Evolutionary conservation across 2,888 invertebrate genomes (phyloP).

Genomic region (Drymonia ruficornis): DNA sequence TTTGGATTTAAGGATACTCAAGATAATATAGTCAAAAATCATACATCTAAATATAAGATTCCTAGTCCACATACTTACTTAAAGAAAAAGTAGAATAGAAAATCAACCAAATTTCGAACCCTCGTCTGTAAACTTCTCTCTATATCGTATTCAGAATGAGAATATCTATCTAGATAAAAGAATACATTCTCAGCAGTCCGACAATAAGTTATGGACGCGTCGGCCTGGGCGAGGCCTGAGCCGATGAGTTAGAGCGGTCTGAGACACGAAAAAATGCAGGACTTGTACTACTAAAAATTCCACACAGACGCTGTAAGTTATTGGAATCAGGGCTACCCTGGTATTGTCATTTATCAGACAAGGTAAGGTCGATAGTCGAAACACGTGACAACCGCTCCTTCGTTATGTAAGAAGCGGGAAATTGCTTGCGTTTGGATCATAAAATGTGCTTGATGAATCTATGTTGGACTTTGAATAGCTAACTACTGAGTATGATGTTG

Average conservation of each 20-base stretch:
- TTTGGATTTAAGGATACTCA: too few relatives aligned
- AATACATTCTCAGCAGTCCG: constrained; percentile 24
- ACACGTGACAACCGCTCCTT: constrained; percentile 1
- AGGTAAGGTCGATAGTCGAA: constrained; percentile 2
- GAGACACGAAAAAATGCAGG: constrained; percentile 32
- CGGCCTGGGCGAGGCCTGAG: constrained; percentile 26
- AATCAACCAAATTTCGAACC: too few relatives aligned
- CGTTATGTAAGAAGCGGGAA: neutral
- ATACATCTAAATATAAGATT: too few relatives aligned
- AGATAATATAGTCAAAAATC: too few relatives aligned
- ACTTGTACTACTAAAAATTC: constrained; percentile 24
- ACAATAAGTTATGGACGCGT: constrained; percentile 33
- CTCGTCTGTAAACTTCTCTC: constrained; percentile 32
- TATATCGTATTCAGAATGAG: constrained; percentile 28
- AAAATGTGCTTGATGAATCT: neutral
- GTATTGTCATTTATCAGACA: constrained; percentile 3
- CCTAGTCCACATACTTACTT: too few relatives aligned
- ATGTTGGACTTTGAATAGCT: too few relatives aligned
- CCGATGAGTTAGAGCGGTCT: constrained; percentile 33
- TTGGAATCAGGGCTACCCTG: constrained; percentile 11
- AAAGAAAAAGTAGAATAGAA: too few relatives aligned
- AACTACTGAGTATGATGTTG: too few relatives aligned
- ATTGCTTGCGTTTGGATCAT: neutral
- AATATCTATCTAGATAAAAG: constrained; percentile 37
- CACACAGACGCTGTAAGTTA: constrained; percentile 17